These are phyloP conservation scores for Menura novaehollandiae DNA, from an alignment of 2,113 vertebrate species.

Conservation along the genomic window DNA sequence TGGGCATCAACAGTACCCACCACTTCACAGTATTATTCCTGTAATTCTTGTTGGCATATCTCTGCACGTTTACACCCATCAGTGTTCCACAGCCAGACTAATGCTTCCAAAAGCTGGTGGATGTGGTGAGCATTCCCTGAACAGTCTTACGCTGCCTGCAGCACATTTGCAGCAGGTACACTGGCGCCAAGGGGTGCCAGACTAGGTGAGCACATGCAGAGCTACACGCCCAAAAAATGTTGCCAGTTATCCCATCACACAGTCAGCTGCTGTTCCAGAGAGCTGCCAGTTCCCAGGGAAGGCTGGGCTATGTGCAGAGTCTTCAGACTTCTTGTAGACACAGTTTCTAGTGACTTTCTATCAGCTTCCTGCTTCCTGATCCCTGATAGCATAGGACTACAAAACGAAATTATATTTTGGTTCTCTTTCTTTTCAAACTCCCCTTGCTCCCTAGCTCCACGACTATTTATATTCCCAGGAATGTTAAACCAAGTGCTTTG, in stretches of 20 bases:
- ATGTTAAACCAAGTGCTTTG: not conserved
- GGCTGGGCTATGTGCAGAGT: not conserved
- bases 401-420: not conserved
- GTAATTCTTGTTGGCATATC: not conserved
- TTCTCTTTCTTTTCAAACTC: not conserved
- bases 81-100: not conserved
- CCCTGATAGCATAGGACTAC: not conserved
- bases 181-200: not conserved
- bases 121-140: not conserved
- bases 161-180: not conserved
- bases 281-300: not conserved
- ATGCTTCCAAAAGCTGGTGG: not conserved
- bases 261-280: not conserved
- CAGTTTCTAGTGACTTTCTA: not conserved
- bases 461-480: not conserved
- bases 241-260: not conserved
- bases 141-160: not conserved
- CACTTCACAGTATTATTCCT: not conserved
- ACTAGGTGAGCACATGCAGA: not conserved
- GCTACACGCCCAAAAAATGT: not conserved
- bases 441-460: not conserved
- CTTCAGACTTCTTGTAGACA: not conserved
- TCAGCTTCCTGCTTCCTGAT: not conserved
- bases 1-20: not conserved
- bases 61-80: not conserved